Conservation (phyloP, 2,113 vertebrate species). For the Glaucomys volans region DNA sequence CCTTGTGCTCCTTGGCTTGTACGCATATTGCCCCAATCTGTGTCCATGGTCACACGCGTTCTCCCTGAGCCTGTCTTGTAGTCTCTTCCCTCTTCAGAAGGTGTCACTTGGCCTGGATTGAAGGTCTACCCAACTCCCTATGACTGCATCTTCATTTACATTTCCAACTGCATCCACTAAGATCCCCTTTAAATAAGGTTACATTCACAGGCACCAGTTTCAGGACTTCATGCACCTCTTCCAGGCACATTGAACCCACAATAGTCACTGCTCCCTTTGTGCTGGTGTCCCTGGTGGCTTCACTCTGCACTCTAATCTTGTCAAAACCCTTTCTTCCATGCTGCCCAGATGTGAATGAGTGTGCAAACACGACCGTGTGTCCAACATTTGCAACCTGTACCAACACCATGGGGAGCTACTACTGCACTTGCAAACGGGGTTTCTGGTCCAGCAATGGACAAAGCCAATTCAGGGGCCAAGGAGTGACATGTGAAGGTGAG, state of each 20-base stretch:
- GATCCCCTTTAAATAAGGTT: neutral
- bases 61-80: neutral
- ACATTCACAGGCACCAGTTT: neutral
- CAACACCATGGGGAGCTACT: neutral
- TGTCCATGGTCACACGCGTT: accelerated
- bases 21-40: too few species aligned
- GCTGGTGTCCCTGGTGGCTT: neutral
- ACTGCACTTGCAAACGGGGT: slow-evolving; percentile 66
- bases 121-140: too few species aligned
- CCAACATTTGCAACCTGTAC: slow-evolving; percentile 54
- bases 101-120: accelerated
- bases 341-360: slow-evolving; percentile 42
- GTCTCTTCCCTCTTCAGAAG: neutral
- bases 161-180: neutral
- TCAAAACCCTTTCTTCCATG: accelerated
- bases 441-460: slow-evolving; percentile 57
- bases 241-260: too few species aligned
- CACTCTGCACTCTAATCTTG: accelerated
- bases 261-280: accelerated
- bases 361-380: neutral
- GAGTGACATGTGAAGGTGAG: slow-evolving; percentile 66
- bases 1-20: too few species aligned
- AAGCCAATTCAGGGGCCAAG: accelerated
- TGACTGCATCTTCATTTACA: neutral
- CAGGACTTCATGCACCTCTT: neutral